Evolutionary conservation across 2,888 invertebrate genomes (phyloP), one percentile per base, ranked within the genome.

Genomic region (Lamproptera curius): DNA sequence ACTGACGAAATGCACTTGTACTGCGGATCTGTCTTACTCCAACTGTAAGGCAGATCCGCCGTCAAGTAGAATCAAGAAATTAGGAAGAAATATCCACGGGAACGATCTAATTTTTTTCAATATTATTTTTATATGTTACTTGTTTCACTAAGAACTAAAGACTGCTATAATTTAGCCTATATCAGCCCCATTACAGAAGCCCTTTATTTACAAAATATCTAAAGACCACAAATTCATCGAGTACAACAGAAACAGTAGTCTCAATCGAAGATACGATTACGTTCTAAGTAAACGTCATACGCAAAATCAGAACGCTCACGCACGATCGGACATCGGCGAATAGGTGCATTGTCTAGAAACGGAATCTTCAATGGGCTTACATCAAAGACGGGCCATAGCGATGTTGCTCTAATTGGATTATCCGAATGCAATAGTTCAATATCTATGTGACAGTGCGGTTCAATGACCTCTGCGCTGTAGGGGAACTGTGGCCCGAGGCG

Each of bases 391-490:
- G 26, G 45, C 43, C 58, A 52, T 59, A 58, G 63, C 64, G 66
- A 64, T 64, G 62, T 68, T 62, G 57, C 56, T 62, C 76, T 80
- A 80, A 82, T 81, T 80, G 79, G 74, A 80, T 80, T 79, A 77
- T 71, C 69, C 67, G 67, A 69, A 67, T 71, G 70, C 72, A 70
- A 77, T 78, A 80, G 73, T 73, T 66, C 71, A 73, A 76, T 77
- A 76, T 76, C 66, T 65, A 52, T 60, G 63, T 66, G 70, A 67
- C 62, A 63, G 67, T 70, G 76, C 70, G 73, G 74, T 71, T 73
- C 79, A 76, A 58, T 77, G 81, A 80, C 80, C 82, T 73, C 68
- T 58, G 58, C 73, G 69, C 72, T 70, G 69, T 69, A 63, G 60
- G 59, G 56, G 55, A 63, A 63, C 56, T 34, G 58, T 28, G 31